A percentile compares a stretch with the other conserved stretches of the same genome.
Conservation (phyloP, 1,140 invertebrate species). For the Heterodera schachtii region DNA sequence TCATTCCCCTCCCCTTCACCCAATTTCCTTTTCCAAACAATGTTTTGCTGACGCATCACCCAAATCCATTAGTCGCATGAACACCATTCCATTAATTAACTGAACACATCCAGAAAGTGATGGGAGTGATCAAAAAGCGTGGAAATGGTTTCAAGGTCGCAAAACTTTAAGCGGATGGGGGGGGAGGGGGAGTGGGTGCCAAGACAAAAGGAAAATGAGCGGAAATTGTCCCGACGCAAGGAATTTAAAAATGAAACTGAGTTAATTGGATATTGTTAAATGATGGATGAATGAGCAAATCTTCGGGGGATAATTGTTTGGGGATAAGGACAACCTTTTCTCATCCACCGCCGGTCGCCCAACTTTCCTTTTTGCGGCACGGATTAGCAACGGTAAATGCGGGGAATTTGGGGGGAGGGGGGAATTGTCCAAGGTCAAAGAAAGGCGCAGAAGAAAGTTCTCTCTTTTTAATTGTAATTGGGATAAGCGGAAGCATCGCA, state of each 20-base stretch:
- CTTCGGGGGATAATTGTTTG: background rate
- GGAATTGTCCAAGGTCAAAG: background rate
- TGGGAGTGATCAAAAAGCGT: background rate
- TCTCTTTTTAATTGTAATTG: background rate
- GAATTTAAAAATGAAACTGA: background rate
- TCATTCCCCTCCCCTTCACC: background rate
- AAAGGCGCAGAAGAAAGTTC: background rate
- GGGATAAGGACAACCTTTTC: background rate
- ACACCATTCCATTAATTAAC: background rate
- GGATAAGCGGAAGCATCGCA: background rate
- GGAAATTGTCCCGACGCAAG: background rate
- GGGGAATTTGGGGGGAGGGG: too few relatives aligned
- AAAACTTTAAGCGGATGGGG: background rate
- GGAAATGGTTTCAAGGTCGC: background rate
- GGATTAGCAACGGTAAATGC: background rate
- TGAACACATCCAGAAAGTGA: constrained; percentile 3
- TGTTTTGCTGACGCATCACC: background rate
- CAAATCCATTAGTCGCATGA: background rate
- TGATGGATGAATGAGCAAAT: background rate
- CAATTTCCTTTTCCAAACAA: background rate
- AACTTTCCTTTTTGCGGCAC: background rate
- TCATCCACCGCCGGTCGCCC: too few relatives aligned
- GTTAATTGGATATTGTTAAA: background rate
- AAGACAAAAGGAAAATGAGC: background rate
- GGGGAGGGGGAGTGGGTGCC: background rate